Evolutionary conservation across 2,113 vertebrate genomes (phyloP).

Genomic region (Sterna hirundo): DNA sequence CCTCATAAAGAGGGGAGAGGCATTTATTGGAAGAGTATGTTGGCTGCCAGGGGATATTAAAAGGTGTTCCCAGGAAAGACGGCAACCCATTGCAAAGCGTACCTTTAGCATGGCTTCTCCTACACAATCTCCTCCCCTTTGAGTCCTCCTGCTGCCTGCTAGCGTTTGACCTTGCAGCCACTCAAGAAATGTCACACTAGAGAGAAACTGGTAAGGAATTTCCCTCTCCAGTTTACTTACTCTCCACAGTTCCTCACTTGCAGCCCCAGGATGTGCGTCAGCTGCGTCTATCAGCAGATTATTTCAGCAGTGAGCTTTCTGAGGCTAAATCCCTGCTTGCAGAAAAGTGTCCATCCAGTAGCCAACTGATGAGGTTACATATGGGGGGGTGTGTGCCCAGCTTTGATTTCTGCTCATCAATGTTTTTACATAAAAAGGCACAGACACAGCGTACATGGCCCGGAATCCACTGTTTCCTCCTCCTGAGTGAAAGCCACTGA

Average conservation of each 20-base stretch:
- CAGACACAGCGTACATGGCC: rapidly evolving
- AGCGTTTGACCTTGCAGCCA: background rate
- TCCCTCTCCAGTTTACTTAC: background rate
- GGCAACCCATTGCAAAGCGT: rapidly evolving
- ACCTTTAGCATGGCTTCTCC: background rate
- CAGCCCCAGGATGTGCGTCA: background rate
- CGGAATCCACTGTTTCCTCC: background rate
- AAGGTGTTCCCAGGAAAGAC: background rate
- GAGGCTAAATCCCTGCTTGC: background rate
- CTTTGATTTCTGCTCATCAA: background rate
- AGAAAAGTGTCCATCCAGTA: background rate
- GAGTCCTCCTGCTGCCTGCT: background rate
- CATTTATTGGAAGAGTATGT: background rate
- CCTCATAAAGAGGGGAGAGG: background rate
- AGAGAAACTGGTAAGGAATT: background rate
- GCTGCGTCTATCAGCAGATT: background rate
- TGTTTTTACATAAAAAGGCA: background rate
- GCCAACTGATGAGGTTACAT: background rate
- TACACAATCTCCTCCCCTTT: background rate
- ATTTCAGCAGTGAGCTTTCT: background rate
- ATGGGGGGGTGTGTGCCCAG: background rate
- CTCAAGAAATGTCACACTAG: background rate
- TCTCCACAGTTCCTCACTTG: background rate
- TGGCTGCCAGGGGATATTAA: background rate
- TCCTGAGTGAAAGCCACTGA: rapidly evolving